phyloP scores from a whole-genome alignment of 2,888 invertebrate genomes.

The Andricus quercusramuli region DNA sequence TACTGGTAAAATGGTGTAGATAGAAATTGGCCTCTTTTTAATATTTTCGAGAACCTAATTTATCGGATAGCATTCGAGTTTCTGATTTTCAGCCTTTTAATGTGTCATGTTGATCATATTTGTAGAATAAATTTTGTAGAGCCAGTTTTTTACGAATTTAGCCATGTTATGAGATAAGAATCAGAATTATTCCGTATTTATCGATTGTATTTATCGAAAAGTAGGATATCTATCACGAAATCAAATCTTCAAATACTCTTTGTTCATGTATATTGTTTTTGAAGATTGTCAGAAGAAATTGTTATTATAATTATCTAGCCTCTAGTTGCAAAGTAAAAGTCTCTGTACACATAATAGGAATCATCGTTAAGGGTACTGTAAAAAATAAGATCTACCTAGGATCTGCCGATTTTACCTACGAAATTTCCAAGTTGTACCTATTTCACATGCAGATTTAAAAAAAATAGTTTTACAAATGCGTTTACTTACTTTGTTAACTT shows the following conservation, averaged over 20 bases:
- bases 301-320: not conserved
- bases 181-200: not conserved
- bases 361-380: not conserved
- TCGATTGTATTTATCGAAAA: constrained; percentile 6
- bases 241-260: not conserved
- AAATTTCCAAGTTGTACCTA: not conserved
- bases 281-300: not conserved
- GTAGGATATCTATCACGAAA: not conserved
- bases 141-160: constrained; percentile 26
- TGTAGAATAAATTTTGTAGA: constrained; percentile 23
- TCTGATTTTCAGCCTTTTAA: constrained; percentile 18
- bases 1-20: constrained; percentile 8
- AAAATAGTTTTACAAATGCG: not conserved
- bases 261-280: constrained; percentile 14
- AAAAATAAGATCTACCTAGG: not conserved
- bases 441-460: not conserved
- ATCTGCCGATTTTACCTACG: constrained; percentile 5
- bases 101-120: not conserved
- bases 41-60: constrained; percentile 15
- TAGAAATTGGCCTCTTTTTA: not conserved
- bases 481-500: constrained; percentile 3
- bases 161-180: not conserved
- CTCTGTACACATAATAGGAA: not conserved
- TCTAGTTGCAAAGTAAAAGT: not conserved
- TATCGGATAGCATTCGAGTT: constrained; percentile 11